Evolutionary conservation across 2,888 invertebrate genomes (phyloP).

Genomic region (Eupithecia abbreviata): DNA sequence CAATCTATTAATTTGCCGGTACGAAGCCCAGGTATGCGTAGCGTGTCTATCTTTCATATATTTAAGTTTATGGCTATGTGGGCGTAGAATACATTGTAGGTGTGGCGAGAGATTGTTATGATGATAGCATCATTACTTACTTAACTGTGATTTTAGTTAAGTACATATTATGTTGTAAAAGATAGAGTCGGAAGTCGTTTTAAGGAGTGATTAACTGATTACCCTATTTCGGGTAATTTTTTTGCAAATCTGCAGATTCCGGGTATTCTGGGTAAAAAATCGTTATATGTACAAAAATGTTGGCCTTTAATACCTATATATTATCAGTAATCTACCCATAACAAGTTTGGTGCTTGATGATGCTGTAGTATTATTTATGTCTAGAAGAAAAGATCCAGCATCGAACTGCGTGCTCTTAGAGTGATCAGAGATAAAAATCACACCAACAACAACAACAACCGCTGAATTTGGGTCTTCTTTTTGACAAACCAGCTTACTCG

Average conservation of each 20-base stretch:
- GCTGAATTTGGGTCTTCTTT: neutral
- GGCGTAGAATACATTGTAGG: slow-evolving; percentile 12
- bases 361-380: too few species aligned
- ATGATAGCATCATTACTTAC: slow-evolving; percentile 13
- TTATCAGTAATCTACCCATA: too few species aligned
- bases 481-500: neutral
- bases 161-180: neutral
- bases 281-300: too few species aligned
- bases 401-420: neutral
- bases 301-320: too few species aligned
- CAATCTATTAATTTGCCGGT: slow-evolving; percentile 28
- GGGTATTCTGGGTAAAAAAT: too few species aligned
- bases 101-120: slow-evolving; percentile 20
- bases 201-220: neutral
- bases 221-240: too few species aligned
- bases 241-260: too few species aligned
- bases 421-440: neutral
- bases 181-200: neutral
- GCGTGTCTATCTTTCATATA: slow-evolving; percentile 26
- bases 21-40: slow-evolving; percentile 23
- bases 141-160: neutral
- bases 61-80: slow-evolving; percentile 22
- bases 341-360: too few species aligned
- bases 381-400: neutral
- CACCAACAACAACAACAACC: too few species aligned